Evolutionary conservation across 2,797 vertebrate species (phyloP).

Genomic region (Chanos chanos): DNA sequence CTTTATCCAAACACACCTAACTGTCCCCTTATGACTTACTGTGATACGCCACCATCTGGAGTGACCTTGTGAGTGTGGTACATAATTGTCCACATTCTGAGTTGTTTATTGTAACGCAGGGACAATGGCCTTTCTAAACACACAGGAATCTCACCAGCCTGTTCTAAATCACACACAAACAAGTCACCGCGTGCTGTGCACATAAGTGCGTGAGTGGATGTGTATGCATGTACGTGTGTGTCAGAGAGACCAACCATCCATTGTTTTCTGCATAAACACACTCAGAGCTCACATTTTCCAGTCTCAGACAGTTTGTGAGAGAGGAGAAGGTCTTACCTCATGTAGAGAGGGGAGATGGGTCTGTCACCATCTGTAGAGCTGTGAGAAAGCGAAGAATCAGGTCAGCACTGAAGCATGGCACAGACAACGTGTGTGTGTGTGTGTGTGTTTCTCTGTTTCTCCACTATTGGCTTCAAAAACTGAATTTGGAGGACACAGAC

Average conservation of each 20-base stretch:
- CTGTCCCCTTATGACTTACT: too few species aligned
- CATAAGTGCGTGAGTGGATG: background rate
- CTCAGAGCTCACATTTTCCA: too few species aligned
- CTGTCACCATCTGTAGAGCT: constrained; percentile 87
- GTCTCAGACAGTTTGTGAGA: background rate
- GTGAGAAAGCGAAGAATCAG: constrained; percentile 54
- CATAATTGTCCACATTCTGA: too few species aligned
- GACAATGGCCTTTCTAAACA: too few species aligned
- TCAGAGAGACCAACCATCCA: too few species aligned
- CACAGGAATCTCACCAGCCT: too few species aligned
- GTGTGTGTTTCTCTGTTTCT: background rate
- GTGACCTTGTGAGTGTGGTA: too few species aligned
- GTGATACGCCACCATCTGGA: too few species aligned
- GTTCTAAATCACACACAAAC: too few species aligned
- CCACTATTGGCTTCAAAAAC: constrained; percentile 7
- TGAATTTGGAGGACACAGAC: constrained; percentile 37
- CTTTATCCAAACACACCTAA: too few species aligned
- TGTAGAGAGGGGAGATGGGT: constrained; percentile 88
- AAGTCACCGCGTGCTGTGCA: background rate
- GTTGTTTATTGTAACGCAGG: too few species aligned
- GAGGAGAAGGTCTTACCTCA: constrained; percentile 75
- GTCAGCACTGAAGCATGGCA: constrained; percentile 34
- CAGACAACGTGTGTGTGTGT: background rate
- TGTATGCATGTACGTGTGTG: background rate
- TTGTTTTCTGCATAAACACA: too few species aligned